Evolutionary conservation across 2,113 vertebrate species (phyloP).

Genomic region (Upupa epops): DNA sequence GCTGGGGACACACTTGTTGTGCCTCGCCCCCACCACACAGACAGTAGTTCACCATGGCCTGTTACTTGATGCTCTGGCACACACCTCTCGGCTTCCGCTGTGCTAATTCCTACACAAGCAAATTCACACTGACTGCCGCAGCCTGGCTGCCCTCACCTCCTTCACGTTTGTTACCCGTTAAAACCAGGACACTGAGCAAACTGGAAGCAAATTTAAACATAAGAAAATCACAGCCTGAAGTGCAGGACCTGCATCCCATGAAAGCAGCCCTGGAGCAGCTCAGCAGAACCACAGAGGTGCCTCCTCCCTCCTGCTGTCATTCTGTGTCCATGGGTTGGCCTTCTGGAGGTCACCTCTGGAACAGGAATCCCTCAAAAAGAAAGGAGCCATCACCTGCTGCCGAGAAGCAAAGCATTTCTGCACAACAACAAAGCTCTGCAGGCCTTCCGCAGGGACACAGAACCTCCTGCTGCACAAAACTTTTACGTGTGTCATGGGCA

Average conservation of each 20-base stretch:
- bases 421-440: not conserved
- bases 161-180: not conserved
- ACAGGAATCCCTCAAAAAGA: not conserved
- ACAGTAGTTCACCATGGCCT: not conserved
- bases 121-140: not conserved
- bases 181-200: not conserved
- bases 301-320: not conserved
- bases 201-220: not conserved
- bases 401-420: not conserved
- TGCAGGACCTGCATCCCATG: not conserved
- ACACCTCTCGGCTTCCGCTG: not conserved
- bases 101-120: not conserved
- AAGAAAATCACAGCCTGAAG: not conserved
- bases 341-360: not conserved
- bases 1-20: not conserved
- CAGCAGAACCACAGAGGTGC: fast-evolving
- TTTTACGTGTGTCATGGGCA: not conserved
- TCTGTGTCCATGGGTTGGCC: fast-evolving
- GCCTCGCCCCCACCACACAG: not conserved
- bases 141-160: not conserved
- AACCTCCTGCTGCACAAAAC: not conserved
- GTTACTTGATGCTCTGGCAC: not conserved
- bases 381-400: not conserved
- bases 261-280: not conserved
- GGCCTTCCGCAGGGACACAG: not conserved